phyloP scores from a whole-genome alignment of 2,113 vertebrate genomes.

The Petaurus breviceps region DNA sequence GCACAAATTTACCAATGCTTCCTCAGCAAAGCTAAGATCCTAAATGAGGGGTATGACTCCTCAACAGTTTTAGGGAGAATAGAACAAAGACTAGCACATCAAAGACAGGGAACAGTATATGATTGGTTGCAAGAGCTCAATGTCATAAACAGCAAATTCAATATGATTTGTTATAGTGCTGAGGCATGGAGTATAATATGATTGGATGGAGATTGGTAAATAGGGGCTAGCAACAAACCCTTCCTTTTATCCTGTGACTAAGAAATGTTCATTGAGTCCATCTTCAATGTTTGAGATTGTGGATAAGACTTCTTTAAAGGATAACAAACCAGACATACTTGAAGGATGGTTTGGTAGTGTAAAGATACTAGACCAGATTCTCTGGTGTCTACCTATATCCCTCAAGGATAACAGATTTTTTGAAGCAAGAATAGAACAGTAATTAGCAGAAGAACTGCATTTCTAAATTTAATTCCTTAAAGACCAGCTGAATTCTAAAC shows the following conservation, averaged over 20 bases:
- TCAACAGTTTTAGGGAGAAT: background rate
- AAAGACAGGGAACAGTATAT: background rate
- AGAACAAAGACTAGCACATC: background rate
- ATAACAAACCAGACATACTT: background rate
- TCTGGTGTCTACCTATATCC: background rate
- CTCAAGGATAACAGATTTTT: background rate
- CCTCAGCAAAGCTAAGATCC: background rate
- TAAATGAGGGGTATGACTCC: background rate
- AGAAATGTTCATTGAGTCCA: background rate
- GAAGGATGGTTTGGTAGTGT: background rate
- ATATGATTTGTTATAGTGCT: background rate
- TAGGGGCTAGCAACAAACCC: background rate
- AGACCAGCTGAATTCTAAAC: background rate
- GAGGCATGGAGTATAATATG: too few species aligned
- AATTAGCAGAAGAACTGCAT: background rate
- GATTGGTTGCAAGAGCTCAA: background rate
- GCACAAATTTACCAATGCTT: background rate
- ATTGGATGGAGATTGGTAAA: background rate
- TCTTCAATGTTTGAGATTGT: background rate
- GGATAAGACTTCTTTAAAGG: background rate
- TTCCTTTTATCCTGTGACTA: background rate
- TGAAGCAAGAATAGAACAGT: background rate
- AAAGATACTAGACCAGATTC: background rate
- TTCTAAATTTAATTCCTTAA: background rate
- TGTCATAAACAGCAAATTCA: background rate